A percentile compares a stretch with the other conserved stretches of the same genome.
Conservation (phyloP, 1,140 invertebrate genomes). For the Drosophila melanogaster region Release_6_plus_ISO1_MT NT_033779.5:10638001-10638500, state of each 20-base stretch:
- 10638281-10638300: constrained; percentile 24
- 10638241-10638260: constrained; percentile 22
- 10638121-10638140: no score
- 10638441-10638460: background rate
- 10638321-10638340: background rate
- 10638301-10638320: constrained; percentile 9
- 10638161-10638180: no score
- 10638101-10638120: no score
- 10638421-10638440: constrained; percentile 3
- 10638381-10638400: constrained; percentile 17
- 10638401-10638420: constrained; percentile 5
- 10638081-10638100: no score
- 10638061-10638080: background rate
- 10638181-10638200: no score
- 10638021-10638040: constrained; percentile 7
- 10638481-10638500: constrained; percentile 27
- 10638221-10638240: background rate
- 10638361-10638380: constrained; percentile 21
- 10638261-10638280: constrained; percentile 21
- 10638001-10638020: constrained; percentile 36
- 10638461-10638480: no score
- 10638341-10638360: constrained; percentile 2
- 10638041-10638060: background rate
- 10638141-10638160: no score
- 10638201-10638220: no score